phyloP scores from a whole-genome alignment of 1,140 invertebrate species.

The Cotesia glomerata region DNA sequence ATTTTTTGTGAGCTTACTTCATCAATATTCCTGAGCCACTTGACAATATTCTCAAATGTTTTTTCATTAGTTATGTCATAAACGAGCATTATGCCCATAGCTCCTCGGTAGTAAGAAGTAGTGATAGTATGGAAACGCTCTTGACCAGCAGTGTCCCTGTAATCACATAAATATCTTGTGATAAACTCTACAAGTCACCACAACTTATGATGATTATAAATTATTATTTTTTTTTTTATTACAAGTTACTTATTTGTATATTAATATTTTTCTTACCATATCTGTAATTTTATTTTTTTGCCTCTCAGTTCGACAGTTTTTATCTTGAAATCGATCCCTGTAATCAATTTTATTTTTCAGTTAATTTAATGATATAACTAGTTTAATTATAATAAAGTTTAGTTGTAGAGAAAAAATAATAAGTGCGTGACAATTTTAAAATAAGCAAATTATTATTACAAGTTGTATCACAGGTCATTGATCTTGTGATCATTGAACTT shows the following conservation, averaged over 20 bases:
- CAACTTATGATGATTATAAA: neutral
- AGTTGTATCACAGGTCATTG: neutral
- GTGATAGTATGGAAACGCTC: constrained; percentile 97
- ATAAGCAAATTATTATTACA: neutral
- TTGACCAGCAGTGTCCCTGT: constrained; percentile 92
- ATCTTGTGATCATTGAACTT: constrained; percentile 50
- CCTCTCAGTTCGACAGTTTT: constrained; percentile 96
- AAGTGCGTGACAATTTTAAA: no score
- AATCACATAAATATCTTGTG: neutral
- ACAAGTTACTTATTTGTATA: neutral
- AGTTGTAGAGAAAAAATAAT: no score
- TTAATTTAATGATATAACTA: neutral
- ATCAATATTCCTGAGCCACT: constrained; percentile 98
- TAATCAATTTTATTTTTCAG: constrained; percentile 52
- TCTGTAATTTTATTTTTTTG: constrained; percentile 98
- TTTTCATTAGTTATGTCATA: constrained; percentile 99
- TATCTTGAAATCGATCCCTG: constrained; percentile 99
- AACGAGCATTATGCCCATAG: constrained; percentile 98
- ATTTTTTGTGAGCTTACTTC: constrained; percentile 68
- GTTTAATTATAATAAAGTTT: neutral
- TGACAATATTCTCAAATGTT: constrained; percentile 98
- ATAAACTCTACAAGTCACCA: constrained; percentile 22
- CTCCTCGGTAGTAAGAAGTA: constrained; percentile 95
- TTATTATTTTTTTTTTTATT: no score
- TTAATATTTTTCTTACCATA: constrained; percentile 78